phyloP scores from a whole-genome alignment of 1,140 invertebrate species.

The Mya arenaria region DNA sequence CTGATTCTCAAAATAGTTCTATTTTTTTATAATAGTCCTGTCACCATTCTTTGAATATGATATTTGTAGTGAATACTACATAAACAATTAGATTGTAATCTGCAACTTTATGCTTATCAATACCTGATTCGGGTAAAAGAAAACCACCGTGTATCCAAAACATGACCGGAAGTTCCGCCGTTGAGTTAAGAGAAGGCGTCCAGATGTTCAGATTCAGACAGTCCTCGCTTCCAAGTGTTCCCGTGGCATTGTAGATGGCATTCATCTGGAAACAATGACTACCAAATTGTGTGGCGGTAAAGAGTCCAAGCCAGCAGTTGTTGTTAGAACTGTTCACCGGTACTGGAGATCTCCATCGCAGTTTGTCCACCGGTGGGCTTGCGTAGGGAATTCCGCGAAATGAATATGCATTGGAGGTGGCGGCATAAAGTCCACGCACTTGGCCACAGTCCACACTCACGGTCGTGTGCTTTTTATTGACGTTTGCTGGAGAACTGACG shows the following conservation, averaged over 20 bases:
- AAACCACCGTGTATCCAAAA: constrained; percentile 95
- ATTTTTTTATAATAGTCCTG: not conserved
- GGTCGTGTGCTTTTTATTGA: too few species aligned
- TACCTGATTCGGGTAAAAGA: constrained; percentile 84
- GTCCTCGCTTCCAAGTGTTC: constrained; percentile 71
- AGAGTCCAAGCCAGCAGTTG: constrained; percentile 27
- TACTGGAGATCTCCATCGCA: constrained; percentile 33
- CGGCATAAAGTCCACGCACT: not conserved
- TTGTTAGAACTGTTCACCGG: not conserved
- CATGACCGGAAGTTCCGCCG: constrained; percentile 85
- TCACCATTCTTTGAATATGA: not conserved
- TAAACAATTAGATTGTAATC: not conserved
- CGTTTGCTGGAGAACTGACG: too few species aligned
- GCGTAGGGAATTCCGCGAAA: constrained; percentile 46
- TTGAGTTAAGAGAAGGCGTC: constrained; percentile 64
- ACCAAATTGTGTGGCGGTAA: constrained; percentile 16
- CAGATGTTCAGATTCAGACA: constrained; percentile 74
- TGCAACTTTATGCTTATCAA: constrained; percentile 37
- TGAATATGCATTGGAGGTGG: not conserved
- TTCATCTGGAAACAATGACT: constrained; percentile 34
- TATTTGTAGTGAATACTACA: not conserved
- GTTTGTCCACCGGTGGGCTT: constrained; percentile 9
- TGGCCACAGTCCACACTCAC: too few species aligned
- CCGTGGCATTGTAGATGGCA: not conserved
- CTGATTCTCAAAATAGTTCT: not conserved